A percentile compares a stretch with the other conserved stretches of the same genome.
Conservation (phyloP, 2,113 vertebrate species). For the Grus americana region DNA sequence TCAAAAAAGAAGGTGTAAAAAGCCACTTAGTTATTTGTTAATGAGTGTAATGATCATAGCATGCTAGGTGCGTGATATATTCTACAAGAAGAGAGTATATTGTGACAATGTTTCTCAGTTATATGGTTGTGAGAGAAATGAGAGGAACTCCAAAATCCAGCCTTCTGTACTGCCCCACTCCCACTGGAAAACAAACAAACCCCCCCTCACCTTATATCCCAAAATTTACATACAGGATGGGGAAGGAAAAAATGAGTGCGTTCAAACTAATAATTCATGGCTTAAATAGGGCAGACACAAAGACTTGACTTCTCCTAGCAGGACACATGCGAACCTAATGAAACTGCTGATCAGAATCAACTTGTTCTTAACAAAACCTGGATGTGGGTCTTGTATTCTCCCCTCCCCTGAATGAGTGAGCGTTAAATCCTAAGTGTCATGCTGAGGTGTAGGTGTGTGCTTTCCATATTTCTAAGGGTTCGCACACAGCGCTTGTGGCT, state of each 20-base stretch:
- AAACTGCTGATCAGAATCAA: not conserved
- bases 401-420: not conserved
- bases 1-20: not conserved
- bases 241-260: not conserved
- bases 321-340: not conserved
- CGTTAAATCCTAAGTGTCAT: not conserved
- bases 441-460: not conserved
- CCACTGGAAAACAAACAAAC: not conserved
- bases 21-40: not conserved
- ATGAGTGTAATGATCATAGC: not conserved
- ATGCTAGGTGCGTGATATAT: not conserved
- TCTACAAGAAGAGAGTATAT: not conserved
- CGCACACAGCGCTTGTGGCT: not conserved
- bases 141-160: not conserved
- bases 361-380: not conserved
- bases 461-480: not conserved
- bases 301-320: not conserved
- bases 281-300: not conserved
- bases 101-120: not conserved
- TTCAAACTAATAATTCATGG: not conserved
- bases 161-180: not conserved
- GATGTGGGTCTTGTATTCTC: not conserved
- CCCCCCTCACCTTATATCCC: rapidly evolving
- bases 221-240: not conserved
- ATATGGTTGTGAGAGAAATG: not conserved